A percentile compares a stretch with the other conserved stretches of the same genome.
Conservation (phyloP, 2,113 vertebrate species). For the Lucifuga dentata region DNA sequence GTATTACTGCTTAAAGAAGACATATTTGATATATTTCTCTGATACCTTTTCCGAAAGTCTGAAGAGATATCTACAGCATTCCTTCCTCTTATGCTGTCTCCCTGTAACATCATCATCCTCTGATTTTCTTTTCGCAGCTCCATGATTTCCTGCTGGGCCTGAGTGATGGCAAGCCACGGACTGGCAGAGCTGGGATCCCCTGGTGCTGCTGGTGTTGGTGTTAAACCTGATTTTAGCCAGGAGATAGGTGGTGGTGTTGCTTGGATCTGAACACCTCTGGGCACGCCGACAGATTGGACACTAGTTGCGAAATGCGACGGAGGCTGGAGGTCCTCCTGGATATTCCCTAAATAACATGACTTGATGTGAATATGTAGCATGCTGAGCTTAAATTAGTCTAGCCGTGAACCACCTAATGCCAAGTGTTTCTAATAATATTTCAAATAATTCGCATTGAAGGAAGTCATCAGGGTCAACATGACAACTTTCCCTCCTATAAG, state of each 20-base stretch:
- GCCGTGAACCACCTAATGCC: no score
- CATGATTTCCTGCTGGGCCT: slow-evolving; percentile 72
- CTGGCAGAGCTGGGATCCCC: slow-evolving; percentile 32
- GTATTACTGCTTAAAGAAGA: not conserved
- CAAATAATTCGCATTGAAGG: no score
- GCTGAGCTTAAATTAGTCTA: not conserved
- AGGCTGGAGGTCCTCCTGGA: slow-evolving; percentile 70
- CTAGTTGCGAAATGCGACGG: slow-evolving; percentile 79
- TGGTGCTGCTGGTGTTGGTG: slow-evolving; percentile 42
- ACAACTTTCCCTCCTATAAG: not conserved
- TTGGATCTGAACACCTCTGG: slow-evolving; percentile 15
- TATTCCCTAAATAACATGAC: slow-evolving; percentile 43
- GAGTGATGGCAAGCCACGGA: slow-evolving; percentile 67
- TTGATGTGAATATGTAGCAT: not conserved
- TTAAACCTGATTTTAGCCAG: slow-evolving; percentile 40
- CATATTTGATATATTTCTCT: not conserved
- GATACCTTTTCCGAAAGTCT: slow-evolving; percentile 52
- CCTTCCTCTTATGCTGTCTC: slow-evolving; percentile 23
- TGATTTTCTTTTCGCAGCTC: slow-evolving; percentile 76
- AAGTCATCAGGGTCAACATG: no score
- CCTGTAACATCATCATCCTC: slow-evolving; percentile 61
- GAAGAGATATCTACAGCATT: slow-evolving; percentile 13
- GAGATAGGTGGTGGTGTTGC: slow-evolving; percentile 13
- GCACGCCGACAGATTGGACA: slow-evolving; percentile 30
- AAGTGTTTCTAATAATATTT: no score